phyloP scores from a whole-genome alignment of 2,113 vertebrate species.

The Phrynosoma platyrhinos region DNA sequence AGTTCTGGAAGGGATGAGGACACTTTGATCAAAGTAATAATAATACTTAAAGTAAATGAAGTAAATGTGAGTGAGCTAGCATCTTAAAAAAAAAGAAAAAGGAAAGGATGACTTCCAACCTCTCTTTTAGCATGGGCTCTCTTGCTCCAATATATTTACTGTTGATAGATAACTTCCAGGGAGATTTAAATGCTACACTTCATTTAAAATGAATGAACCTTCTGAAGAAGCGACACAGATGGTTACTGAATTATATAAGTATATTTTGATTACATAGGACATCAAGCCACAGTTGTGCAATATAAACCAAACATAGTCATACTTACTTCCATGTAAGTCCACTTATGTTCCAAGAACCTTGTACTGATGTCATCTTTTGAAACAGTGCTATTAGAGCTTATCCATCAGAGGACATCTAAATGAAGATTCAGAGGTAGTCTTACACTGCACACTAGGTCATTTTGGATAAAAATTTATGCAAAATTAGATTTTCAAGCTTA shows the following conservation, averaged over 20 bases:
- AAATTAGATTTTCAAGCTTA: background rate
- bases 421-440: background rate
- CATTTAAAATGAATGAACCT: too few relatives aligned
- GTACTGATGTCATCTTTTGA: background rate
- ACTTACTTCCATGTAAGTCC: background rate
- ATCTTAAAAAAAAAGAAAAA: background rate
- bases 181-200: background rate
- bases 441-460: background rate
- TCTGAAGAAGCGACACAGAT: background rate
- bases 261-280: background rate
- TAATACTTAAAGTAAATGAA: background rate
- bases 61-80: conserved; percentile 33
- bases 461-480: background rate
- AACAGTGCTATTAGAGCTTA: background rate
- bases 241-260: background rate
- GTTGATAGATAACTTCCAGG: background rate
- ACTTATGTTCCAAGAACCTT: background rate
- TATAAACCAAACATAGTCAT: background rate
- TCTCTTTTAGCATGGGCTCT: conserved; percentile 29
- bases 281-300: background rate
- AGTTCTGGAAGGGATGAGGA: fast-evolving
- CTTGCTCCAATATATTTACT: background rate
- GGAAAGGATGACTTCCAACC: conserved; percentile 29
- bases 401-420: background rate
- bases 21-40: background rate